Evolutionary conservation across 2,113 vertebrate genomes (phyloP), one percentile per base, ranked within the genome.

Genomic region (Butastur rufipennis): DNA sequence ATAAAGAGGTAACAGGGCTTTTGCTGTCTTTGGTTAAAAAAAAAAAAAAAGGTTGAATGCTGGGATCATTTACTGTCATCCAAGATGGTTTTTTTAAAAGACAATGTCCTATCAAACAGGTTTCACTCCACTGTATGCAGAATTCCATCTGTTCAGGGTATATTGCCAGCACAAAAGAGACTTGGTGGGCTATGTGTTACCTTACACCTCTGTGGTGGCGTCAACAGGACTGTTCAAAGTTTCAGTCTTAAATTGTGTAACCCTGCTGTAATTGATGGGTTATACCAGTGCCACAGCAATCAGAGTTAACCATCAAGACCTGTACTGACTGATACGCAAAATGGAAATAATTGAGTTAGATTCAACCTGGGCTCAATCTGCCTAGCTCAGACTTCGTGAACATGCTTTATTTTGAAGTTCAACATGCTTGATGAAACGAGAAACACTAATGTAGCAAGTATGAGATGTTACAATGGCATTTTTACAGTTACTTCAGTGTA

Each of bases 1-100:
- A 97, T 96, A 97, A 98, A 98, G 98, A 98, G 98, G 98, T 98
- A 98, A 98, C 98, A 98, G 98, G 98, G 97, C 97, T 98, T 98
- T 98, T 98, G 96, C 97, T 98, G 91, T 97, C 91, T 98, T 98
- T 86, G 94, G 90, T 95, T 96, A 8, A 56, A 59, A 80, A 91
- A 55, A 88, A 62, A 59, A 80, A 91, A 59, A 96, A 96, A 95
- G 86, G 61, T 97, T 97, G 88, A 95, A 97, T 97, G 97, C 93
- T 95, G 95, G 96, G 88, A 96, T 97, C 92, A 42, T 97, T 88
- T 96, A 95, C 95, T 97, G 97, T 93, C 95, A 96, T 92, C 95
- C 92, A 74, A 66, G 74, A 72, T 88, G 31, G 1, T 52, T 55
- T 61, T 63, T 78, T 65, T 16, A 12, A 82, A 94, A 86, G 85